Conservation (phyloP, 2,113 vertebrate genomes). For the Egretta garzetta region DNA sequence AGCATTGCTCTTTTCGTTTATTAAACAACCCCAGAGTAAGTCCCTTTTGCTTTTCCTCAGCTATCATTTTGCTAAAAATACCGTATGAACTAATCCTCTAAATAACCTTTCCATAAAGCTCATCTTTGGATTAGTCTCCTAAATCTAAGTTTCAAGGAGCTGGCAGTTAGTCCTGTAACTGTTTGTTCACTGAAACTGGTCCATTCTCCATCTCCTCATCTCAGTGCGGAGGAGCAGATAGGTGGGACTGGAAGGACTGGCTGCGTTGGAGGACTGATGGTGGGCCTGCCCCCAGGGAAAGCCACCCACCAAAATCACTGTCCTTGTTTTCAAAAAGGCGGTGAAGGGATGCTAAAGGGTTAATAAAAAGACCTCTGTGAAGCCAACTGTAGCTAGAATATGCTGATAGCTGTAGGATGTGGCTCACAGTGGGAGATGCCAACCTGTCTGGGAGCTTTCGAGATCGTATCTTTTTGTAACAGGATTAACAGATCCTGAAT, state of each 20-base stretch:
- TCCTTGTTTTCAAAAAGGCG: no score
- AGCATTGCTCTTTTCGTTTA: background rate
- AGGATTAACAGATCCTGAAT: no score
- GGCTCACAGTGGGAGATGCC: no score
- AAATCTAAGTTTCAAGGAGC: background rate
- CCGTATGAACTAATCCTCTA: background rate
- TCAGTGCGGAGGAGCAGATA: background rate
- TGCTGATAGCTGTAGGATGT: no score
- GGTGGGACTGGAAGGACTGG: background rate
- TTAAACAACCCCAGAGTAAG: background rate
- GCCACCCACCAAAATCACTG: background rate
- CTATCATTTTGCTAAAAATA: slow-evolving; percentile 41
- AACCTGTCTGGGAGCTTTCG: no score
- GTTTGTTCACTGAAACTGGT: background rate
- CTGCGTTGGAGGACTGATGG: background rate
- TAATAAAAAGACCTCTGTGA: no score
- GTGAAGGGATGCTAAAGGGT: no score
- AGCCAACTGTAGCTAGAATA: no score
- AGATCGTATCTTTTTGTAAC: no score
- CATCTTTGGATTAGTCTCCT: background rate
- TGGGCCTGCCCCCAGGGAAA: background rate
- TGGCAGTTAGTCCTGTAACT: background rate
- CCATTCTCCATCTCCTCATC: background rate
- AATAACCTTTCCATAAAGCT: background rate
- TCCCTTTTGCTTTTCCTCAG: background rate